Conservation (phyloP, 1,140 invertebrate genomes). For the Pristionchus pacificus region DNA sequence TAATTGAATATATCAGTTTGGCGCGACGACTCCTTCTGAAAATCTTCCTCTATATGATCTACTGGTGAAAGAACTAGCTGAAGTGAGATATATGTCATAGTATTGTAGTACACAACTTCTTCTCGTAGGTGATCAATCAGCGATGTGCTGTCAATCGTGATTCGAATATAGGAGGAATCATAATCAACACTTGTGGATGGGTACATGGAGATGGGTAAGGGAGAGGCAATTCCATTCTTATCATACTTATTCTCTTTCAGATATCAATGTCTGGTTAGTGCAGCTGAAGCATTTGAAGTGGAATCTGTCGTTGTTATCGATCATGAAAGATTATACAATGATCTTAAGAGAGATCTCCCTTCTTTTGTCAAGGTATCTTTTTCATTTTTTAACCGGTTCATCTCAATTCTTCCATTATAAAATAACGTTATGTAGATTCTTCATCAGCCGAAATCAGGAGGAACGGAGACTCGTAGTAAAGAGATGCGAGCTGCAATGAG, state of each 20-base stretch:
- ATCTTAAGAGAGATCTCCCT: constrained; percentile 85
- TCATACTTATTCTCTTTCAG: constrained; percentile 42
- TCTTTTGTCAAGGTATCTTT: constrained; percentile 82
- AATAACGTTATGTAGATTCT: constrained; percentile 57
- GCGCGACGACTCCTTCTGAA: constrained; percentile 72
- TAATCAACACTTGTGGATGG: constrained; percentile 98
- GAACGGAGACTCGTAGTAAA: constrained; percentile 66
- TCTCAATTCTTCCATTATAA: neutral
- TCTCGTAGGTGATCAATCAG: constrained; percentile 11
- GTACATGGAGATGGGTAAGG: constrained; percentile 81
- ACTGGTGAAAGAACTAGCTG: constrained; percentile 77
- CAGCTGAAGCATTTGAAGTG: constrained; percentile 84
- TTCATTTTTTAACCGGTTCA: neutral
- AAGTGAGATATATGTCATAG: constrained; percentile 77
- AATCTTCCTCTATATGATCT: constrained; percentile 83
- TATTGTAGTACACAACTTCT: constrained; percentile 65
- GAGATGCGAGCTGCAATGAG: constrained; percentile 23
- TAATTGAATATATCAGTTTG: constrained; percentile 82
- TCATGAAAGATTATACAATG: constrained; percentile 90
- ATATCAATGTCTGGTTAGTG: constrained; percentile 66
- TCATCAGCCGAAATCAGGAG: constrained; percentile 89
- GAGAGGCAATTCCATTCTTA: constrained; percentile 63
- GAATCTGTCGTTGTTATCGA: constrained; percentile 91
- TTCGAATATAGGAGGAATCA: constrained; percentile 74
- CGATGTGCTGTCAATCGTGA: constrained; percentile 32